phyloP scores from a whole-genome alignment of 2,113 vertebrate species.

The Channa maculata region DNA sequence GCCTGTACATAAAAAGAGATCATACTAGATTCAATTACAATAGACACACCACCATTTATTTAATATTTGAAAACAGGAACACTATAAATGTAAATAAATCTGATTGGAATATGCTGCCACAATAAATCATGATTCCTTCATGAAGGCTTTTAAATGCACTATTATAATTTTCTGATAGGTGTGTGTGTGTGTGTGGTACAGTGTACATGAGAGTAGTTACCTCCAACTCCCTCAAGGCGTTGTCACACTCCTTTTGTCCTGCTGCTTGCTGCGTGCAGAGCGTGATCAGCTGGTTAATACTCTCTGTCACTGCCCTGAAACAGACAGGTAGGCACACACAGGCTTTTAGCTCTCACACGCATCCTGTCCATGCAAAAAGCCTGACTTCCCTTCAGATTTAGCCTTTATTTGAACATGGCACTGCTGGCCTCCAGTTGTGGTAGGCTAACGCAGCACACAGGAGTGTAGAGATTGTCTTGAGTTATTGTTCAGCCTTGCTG shows the following conservation, averaged over 20 bases:
- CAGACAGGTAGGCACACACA: conserved; percentile 49
- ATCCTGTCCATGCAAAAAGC: conserved; percentile 36
- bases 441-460: conserved; percentile 48
- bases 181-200: conserved; percentile 11
- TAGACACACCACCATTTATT: conserved; percentile 6
- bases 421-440: conserved; percentile 39
- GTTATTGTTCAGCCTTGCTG: conserved; percentile 75
- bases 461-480: conserved; percentile 60
- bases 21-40: conserved; percentile 1
- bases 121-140: conserved; percentile 12
- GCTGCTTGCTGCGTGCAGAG: conserved; percentile 99
- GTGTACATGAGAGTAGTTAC: conserved; percentile 75
- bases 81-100: conserved; percentile 30
- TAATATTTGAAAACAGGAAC: conserved; percentile 19
- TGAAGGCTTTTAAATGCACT: conserved; percentile 16
- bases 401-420: conserved; percentile 41
- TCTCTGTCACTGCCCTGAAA: conserved; percentile 98
- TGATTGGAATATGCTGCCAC: conserved; percentile 3
- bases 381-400: conserved; percentile 45
- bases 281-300: conserved; percentile 98
- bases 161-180: too few relatives aligned
- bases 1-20: conserved; percentile 83
- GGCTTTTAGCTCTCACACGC: conserved; percentile 52
- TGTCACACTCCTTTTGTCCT: conserved; percentile 98
- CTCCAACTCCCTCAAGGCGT: conserved; percentile 96